Percentiles rank a stretch among this genome's conserved stretches.
phyloP scores from a whole-genome alignment of 1,140 invertebrate genomes.

The Anadara kagoshimensis region DNA sequence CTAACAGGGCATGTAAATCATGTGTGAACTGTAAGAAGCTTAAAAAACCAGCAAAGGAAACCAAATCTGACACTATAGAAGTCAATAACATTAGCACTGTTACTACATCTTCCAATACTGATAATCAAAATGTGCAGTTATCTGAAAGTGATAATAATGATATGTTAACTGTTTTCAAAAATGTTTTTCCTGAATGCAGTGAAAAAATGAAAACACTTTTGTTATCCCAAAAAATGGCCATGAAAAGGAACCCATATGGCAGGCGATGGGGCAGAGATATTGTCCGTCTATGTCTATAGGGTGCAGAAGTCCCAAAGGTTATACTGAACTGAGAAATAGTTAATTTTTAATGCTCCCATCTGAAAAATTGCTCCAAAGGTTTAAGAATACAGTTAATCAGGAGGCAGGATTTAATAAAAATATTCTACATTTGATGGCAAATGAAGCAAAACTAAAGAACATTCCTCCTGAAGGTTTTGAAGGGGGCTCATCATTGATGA shows the following conservation, averaged over 20 bases:
- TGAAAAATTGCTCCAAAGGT: slow-evolving; percentile 16
- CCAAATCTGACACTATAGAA: too few species aligned
- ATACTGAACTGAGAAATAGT: slow-evolving; percentile 22
- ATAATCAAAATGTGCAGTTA: neutral
- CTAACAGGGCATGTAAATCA: too few species aligned
- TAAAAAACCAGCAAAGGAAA: too few species aligned
- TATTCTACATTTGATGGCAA: slow-evolving; percentile 31
- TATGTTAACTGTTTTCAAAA: neutral
- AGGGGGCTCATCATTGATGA: slow-evolving; percentile 39
- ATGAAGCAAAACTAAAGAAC: slow-evolving; percentile 30
- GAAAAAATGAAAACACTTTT: slow-evolving; percentile 20
- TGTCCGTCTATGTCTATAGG: slow-evolving; percentile 14
- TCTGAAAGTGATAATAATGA: neutral
- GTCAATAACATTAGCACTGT: too few species aligned
- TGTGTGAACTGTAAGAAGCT: too few species aligned
- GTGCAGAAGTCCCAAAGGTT: slow-evolving; percentile 31
- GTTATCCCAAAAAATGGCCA: slow-evolving; percentile 21
- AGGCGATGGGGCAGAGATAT: slow-evolving; percentile 31
- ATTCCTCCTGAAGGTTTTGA: slow-evolving; percentile 12
- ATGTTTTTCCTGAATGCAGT: slow-evolving; percentile 8
- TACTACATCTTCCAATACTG: too few species aligned
- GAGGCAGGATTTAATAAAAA: slow-evolving; percentile 33
- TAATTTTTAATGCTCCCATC: slow-evolving; percentile 26
- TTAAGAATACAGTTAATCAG: slow-evolving; percentile 34
- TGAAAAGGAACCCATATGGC: slow-evolving; percentile 21